Percentiles rank a stretch among this genome's conserved stretches.
Conservation (phyloP, 2,113 vertebrate genomes). For the Daboia siamensis region DNA sequence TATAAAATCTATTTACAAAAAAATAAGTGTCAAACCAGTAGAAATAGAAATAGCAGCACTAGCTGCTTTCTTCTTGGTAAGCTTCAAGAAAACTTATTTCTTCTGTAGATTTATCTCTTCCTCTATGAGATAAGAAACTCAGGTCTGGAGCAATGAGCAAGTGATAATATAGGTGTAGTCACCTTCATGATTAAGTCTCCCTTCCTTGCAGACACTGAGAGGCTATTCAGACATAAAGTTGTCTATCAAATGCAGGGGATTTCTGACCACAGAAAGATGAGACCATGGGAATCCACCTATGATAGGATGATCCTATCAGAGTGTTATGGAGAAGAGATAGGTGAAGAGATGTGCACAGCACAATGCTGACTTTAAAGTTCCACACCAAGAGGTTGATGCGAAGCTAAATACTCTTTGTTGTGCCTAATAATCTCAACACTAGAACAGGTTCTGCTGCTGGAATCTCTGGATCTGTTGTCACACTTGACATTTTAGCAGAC, state of each 20-base stretch:
- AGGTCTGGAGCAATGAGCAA: fast-evolving
- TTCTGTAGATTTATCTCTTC: not conserved
- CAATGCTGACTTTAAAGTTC: not conserved
- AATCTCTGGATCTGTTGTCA: not conserved
- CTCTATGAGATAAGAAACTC: not conserved
- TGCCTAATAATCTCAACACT: not conserved
- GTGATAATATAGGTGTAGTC: not conserved
- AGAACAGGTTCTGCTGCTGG: not conserved
- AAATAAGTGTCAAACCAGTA: not conserved
- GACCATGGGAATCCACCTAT: not conserved
- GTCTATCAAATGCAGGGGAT: not conserved
- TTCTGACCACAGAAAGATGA: not conserved
- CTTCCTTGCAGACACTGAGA: not conserved
- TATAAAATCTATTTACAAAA: not conserved
- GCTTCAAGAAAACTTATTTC: not conserved
- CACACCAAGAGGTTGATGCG: too few relatives aligned
- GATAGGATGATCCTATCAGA: not conserved
- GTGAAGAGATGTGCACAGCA: not conserved
- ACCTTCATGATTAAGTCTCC: fast-evolving
- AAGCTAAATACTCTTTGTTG: too few relatives aligned
- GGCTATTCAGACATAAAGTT: not conserved
- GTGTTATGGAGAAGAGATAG: not conserved
- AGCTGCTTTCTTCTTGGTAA: constrained; percentile 4
- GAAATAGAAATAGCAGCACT: not conserved
- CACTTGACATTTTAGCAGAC: not conserved